Evolutionary conservation across 2,797 vertebrate genomes (phyloP).

Genomic region (Thaleichthys pacificus): DNA sequence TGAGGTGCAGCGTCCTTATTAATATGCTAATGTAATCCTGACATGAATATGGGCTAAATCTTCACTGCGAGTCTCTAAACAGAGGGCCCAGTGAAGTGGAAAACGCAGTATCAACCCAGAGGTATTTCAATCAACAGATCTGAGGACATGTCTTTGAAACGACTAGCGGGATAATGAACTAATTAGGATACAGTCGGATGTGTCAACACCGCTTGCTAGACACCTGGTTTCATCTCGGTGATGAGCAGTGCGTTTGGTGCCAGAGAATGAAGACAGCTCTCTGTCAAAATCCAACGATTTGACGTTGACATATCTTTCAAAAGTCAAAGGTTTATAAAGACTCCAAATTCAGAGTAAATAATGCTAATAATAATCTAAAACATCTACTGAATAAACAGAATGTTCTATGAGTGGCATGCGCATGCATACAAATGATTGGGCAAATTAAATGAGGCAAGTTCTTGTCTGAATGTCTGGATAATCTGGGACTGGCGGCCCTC

Average conservation of each 20-base stretch:
- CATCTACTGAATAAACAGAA: no score
- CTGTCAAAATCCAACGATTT: no score
- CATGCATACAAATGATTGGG: no score
- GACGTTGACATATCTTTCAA: no score
- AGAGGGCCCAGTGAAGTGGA: constrained; percentile 34
- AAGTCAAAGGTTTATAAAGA: no score
- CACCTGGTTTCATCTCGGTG: no score
- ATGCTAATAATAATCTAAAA: no score
- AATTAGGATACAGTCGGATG: constrained; percentile 50
- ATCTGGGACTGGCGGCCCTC: neutral
- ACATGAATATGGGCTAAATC: constrained; percentile 26
- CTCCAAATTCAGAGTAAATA: no score
- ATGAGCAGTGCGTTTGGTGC: no score
- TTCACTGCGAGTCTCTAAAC: constrained; percentile 7
- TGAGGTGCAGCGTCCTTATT: constrained; percentile 42
- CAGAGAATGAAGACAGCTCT: no score
- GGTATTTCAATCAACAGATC: constrained; percentile 45
- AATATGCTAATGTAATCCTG: constrained; percentile 49
- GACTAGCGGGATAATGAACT: constrained; percentile 52
- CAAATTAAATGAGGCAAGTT: no score
- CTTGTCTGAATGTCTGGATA: neutral
- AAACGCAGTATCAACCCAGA: constrained; percentile 42
- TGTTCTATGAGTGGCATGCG: no score
- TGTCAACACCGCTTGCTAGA: constrained; percentile 24
- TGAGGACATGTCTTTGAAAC: constrained; percentile 36